Evolutionary conservation across 2,888 invertebrate genomes (phyloP).

Genomic region (Mellilla xanthometata): DNA sequence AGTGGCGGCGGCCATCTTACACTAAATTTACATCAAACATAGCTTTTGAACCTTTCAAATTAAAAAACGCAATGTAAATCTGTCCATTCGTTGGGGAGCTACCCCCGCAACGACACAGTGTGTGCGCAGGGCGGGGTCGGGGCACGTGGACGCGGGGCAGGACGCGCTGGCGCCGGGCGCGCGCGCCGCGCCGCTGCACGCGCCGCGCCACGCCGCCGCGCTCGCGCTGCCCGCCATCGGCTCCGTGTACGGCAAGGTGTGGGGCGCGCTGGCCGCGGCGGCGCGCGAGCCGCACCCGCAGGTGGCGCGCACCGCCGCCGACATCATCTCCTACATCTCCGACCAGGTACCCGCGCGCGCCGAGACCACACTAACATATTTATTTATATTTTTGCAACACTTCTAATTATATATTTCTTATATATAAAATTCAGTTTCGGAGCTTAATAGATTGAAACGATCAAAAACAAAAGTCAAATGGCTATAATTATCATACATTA

Average conservation of each 20-base stretch:
- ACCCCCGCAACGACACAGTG: too few relatives aligned
- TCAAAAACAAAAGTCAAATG: too few relatives aligned
- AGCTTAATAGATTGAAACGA: too few relatives aligned
- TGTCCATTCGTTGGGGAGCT: too few relatives aligned
- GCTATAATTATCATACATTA: too few relatives aligned
- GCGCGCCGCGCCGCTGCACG: slow-evolving; percentile 36
- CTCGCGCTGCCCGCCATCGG: slow-evolving; percentile 62
- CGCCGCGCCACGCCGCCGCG: slow-evolving; percentile 26
- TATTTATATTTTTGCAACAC: not conserved
- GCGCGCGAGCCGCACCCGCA: slow-evolving; percentile 94
- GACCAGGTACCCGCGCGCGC: slow-evolving; percentile 82
- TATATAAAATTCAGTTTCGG: too few relatives aligned
- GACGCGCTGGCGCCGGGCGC: slow-evolving; percentile 54
- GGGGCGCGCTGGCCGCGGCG: slow-evolving; percentile 90
- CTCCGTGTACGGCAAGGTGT: slow-evolving; percentile 94
- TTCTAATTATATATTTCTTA: too few relatives aligned
- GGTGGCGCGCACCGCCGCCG: slow-evolving; percentile 89
- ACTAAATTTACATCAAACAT: too few relatives aligned
- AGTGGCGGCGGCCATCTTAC: too few relatives aligned
- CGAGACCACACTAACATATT: not conserved
- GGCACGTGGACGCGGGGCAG: slow-evolving; percentile 53
- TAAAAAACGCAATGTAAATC: too few relatives aligned
- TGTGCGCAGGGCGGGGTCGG: slow-evolving; percentile 23
- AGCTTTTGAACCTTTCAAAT: too few relatives aligned
- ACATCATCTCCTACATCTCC: slow-evolving; percentile 89